Conservation (phyloP, 1,140 invertebrate genomes). For the Bacillus rossius region DNA sequence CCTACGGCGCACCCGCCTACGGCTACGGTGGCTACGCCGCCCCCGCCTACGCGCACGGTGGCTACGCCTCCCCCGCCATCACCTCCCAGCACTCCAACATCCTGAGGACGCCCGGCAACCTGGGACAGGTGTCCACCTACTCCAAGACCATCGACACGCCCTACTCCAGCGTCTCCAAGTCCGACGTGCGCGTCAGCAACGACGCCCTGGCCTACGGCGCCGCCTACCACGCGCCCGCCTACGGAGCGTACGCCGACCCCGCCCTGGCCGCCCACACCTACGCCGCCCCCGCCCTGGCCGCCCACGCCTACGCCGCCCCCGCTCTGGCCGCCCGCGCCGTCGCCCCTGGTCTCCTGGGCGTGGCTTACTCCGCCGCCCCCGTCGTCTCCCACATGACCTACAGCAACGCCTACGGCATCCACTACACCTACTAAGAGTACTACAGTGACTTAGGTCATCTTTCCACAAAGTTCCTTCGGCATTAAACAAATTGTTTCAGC, state of each 20-base stretch:
- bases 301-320: conserved; percentile 6
- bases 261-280: conserved; percentile 27
- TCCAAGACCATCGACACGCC: conserved; percentile 25
- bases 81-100: conserved; percentile 18
- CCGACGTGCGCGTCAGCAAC: conserved; percentile 27
- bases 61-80: conserved; percentile 17
- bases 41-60: too few relatives aligned
- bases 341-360: conserved; percentile 38
- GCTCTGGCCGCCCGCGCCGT: conserved; percentile 27
- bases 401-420: conserved; percentile 16
- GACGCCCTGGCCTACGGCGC: conserved; percentile 20
- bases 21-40: too few relatives aligned
- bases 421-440: too few relatives aligned
- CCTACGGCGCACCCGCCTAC: conserved; percentile 9
- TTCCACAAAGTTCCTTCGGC: too few relatives aligned
- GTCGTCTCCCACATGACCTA: conserved; percentile 40
- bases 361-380: conserved; percentile 55
- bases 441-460: too few relatives aligned
- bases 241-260: background rate
- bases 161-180: conserved; percentile 27
- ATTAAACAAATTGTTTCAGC: too few relatives aligned
- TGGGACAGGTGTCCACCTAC: conserved; percentile 19
- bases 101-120: conserved; percentile 19
- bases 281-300: conserved; percentile 14
- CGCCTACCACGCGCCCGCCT: conserved; percentile 13